Base-by-base conservation (phyloP, 2,113 vertebrate species). In the Trogon melanurus region DNA sequence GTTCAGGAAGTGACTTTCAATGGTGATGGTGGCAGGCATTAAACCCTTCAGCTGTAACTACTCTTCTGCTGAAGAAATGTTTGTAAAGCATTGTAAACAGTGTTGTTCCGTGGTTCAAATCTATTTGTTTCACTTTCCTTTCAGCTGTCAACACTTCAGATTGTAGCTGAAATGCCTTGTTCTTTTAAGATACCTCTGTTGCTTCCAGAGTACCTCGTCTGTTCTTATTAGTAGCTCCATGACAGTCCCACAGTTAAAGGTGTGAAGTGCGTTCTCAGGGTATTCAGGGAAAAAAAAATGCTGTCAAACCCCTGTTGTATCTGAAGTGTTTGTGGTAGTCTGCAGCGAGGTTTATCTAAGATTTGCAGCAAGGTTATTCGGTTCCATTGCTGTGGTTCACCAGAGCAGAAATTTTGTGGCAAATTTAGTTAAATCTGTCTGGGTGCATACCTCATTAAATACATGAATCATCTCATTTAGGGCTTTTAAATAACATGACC, bases 41-140 rank as follows among this genome's bases (percentile, higher is more conserved):
- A 85, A 96, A 70, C 41, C 57, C 65, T 86, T 97, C 90, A 66
- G 65, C 93, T 96, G 67, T 48, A 93, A 69, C 78, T 80, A 27
- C 60, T 95, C 67, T 89, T 90, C 76, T 93, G n/a, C 25, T 75
- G 58, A 36, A 66, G 85, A 56, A 91, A 69, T 92, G 69, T 57
- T 97, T 96, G 93, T 78, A 89, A 95, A 89, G 65, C 75, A n/a
- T 88, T 84, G 38, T 50, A 94, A 94, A 86, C 61, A 84, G 74
- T 92, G 70, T 47, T 81, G 91, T 96, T 88, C 70, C 89, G 2
- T 58, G 74, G 97, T 96, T 97, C 78, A 48, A 10, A 92, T 92
- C 41, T 96, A 32, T 92, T 92, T 96, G 90, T 94, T 94, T 93
- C 93, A 60, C 83, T 95, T 97, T 92, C 95, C 67, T 96, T 91